Conservation (phyloP, 2,888 invertebrate species). For the Caenorhabditis sp. region DNA sequence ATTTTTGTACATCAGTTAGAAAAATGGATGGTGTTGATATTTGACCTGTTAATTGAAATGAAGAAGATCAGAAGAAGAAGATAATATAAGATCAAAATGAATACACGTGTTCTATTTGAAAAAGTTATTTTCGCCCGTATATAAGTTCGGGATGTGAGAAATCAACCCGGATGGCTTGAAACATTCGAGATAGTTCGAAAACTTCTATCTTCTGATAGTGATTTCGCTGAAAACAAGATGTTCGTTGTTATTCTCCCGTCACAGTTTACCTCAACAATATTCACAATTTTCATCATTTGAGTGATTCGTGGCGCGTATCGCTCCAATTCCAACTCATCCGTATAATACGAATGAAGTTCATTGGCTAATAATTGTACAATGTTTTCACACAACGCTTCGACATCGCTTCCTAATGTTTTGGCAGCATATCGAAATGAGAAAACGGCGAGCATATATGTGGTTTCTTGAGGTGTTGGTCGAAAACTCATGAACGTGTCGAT, state of each 20-base stretch:
- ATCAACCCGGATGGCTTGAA: slow-evolving; percentile 45
- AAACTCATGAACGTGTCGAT: background rate
- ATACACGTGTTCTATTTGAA: too few species aligned
- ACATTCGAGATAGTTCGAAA: slow-evolving; percentile 38
- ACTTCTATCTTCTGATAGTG: slow-evolving; percentile 11
- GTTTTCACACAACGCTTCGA: background rate
- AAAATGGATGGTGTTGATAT: too few species aligned
- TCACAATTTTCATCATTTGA: slow-evolving; percentile 43
- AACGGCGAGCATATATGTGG: background rate
- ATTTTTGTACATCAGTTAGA: too few species aligned
- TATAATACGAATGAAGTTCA: background rate
- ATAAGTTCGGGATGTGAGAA: slow-evolving; percentile 30
- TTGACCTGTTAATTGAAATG: too few species aligned
- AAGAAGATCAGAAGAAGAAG: too few species aligned
- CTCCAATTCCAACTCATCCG: background rate
- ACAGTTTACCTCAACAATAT: slow-evolving; percentile 39
- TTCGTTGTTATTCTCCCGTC: slow-evolving; percentile 13
- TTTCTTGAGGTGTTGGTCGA: background rate
- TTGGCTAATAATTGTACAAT: background rate
- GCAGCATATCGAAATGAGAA: background rate
- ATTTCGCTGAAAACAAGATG: slow-evolving; percentile 11
- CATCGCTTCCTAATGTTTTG: background rate
- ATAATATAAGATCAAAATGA: too few species aligned
- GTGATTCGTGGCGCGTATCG: slow-evolving; percentile 15
- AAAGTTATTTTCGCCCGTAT: background rate